These are phyloP conservation scores for Drosophila melanica DNA, from an alignment of 1,140 invertebrate genomes.

Conservation along the genomic window DNA sequence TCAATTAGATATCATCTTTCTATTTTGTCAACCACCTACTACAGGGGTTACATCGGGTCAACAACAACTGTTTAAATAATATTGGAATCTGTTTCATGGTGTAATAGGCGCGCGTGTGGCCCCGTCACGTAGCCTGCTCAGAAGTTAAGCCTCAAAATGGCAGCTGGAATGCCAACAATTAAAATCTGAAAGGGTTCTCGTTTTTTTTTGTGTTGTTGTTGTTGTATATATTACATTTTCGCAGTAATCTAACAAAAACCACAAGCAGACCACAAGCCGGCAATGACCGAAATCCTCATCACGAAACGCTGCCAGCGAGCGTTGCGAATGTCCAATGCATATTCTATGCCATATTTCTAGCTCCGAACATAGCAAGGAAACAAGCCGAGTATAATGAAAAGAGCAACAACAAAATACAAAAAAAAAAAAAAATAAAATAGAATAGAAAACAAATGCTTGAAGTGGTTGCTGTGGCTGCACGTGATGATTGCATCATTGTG, in stretches of 20 bases:
- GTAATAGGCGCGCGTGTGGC: conserved; percentile 79
- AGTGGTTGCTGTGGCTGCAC: conserved; percentile 55
- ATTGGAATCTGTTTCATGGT: conserved; percentile 25
- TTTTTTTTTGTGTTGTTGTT: not conserved
- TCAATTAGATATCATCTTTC: no score
- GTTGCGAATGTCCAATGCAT: conserved; percentile 42
- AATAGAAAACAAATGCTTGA: conserved; percentile 56
- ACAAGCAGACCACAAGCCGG: conserved; percentile 27
- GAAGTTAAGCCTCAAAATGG: conserved; percentile 60
- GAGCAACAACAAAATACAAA: conserved; percentile 6
- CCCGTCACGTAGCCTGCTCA: conserved; percentile 63
- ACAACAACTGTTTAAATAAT: conserved; percentile 31
- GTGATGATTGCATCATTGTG: conserved; percentile 83
- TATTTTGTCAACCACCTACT: conserved; percentile 1
- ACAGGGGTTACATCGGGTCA: conserved; percentile 34
- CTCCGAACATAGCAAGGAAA: not conserved
- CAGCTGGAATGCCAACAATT: conserved; percentile 72
- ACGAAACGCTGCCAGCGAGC: conserved; percentile 40
- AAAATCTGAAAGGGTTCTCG: conserved; percentile 74
- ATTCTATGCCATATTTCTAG: conserved; percentile 37
- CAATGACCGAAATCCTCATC: conserved; percentile 41
- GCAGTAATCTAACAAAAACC: conserved; percentile 59
- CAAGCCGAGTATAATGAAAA: conserved; percentile 17
- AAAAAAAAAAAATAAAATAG: conserved; percentile 10
- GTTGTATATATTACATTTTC: conserved; percentile 26